Evolutionary conservation across 2,113 vertebrate species (phyloP), one percentile per base, ranked within the genome.

Genomic region (Melanerpes aurifrons): DNA sequence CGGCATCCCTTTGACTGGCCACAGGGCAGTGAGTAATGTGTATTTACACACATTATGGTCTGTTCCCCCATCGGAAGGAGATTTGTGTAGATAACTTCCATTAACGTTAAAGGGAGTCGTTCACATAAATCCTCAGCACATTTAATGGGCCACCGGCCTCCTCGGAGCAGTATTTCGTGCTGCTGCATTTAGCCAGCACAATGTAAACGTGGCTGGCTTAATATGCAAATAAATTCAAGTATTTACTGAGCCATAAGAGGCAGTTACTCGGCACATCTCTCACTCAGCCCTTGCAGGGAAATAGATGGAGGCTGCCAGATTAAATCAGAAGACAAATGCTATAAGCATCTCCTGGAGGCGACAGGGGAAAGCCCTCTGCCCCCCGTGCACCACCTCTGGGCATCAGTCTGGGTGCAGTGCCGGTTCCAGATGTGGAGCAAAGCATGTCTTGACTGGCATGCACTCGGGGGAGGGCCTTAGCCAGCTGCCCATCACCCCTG

Each of bases 201-300:
- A 71, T 64, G 82, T 31, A 82, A 94, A 79, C 53, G 28, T 75
- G 74, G 80, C 72, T 32, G 9, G 75, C 84, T 96, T 96, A 95
- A 94, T 90, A 94, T 96, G 96, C 92, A 96, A 96, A 96, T 95
- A 96, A 93, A 96, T 94, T 92, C 87, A 91, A 95, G 80, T 95
- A 93, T 97, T 96, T 96, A 85, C 92, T 96, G 91, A 97, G 94
- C 90, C 91, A 84, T 94, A 90, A 95, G 89, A 96, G 94, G 82
- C 83, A 63, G 87, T 94, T 94, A 93, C 93, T 72, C 93, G 87
- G 90, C 95, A 96, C 93, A 76, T 91, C 91, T 89, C 83, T 94
- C 91, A 89, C 86, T 91, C 91, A 63, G 86, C 66, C 47, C 92
- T 97, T 92, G 91, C 25, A 62, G 76, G 70, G 77, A 94, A 96